phyloP scores from a whole-genome alignment of 2,888 invertebrate genomes.

The Phasia obesa region DNA sequence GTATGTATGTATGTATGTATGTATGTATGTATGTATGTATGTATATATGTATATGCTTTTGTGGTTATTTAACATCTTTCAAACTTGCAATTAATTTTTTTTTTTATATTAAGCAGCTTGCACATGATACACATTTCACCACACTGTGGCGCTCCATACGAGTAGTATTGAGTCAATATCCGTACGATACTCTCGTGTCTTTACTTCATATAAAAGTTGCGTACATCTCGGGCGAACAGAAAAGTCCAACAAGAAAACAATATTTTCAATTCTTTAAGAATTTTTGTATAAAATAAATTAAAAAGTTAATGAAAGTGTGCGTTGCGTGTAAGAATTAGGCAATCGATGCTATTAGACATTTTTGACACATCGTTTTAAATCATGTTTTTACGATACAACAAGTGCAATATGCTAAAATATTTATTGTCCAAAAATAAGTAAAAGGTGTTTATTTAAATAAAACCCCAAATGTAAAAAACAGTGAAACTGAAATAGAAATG shows the following conservation, averaged over 20 bases:
- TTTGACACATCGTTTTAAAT: too few species aligned
- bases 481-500: too few species aligned
- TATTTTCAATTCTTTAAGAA: neutral
- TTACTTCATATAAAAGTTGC: constrained; percentile 12
- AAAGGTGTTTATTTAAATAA: too few species aligned
- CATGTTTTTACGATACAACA: too few species aligned
- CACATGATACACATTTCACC: constrained; percentile 34
- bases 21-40: too few species aligned
- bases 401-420: too few species aligned
- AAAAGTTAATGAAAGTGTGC: neutral
- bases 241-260: constrained; percentile 4
- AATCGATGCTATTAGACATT: neutral
- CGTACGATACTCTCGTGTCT: neutral
- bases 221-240: constrained; percentile 1
- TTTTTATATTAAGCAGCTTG: constrained; percentile 35
- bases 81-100: constrained; percentile 8
- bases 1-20: too few species aligned
- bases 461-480: too few species aligned
- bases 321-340: neutral
- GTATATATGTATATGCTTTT: too few species aligned
- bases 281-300: neutral
- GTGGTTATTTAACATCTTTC: constrained; percentile 42
- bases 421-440: too few species aligned
- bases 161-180: neutral
- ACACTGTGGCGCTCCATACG: constrained; percentile 19